Base-by-base conservation (phyloP, 2,888 invertebrate genomes). In the Macrosoma leucophasiata region DNA sequence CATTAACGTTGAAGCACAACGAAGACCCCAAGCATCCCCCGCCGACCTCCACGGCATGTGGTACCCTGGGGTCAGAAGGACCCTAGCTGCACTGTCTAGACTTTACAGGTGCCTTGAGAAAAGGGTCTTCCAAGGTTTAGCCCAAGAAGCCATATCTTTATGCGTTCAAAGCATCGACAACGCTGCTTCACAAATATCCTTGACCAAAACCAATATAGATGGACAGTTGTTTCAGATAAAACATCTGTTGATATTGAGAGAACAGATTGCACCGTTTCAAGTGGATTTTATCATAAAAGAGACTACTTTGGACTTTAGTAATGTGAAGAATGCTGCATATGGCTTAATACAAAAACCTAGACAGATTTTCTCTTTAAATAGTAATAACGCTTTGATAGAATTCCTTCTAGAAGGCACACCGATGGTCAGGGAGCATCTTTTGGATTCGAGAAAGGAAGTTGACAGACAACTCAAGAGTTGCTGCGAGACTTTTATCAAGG, bases 1-100 rank as follows among this genome's bases (percentile, higher is more conserved):
- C 48, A 87, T 90, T 23, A 88, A 84, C 36, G 82, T 62, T 13
- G 82, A 77, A 40, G 68, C 73, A 0, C 73, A 72, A 20, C 41
- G 73, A 1, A 29, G 76, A 38, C 53, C 81, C 8, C 70, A 61
- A 5, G 91, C 91, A 61, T 95, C 95, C 0, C 95, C 97, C 0
- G 96, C 98, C 0, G 98, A 99, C 84, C 85, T 98, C 17, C 98
- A 98, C 75, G 99, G 98, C 13, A 97, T 99, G 97, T 99, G 99
- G 99, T 99, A 98, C 75, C 99, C 99, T 0, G 97, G 96, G 0
- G 97, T 99, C 0, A 87, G 98, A 10, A 86, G 99, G 24, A 97
- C 98, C 0, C 76, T 99, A 10, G 95, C 98, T 11, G 98, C 97
- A 43, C 84, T 99, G 3, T 98, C 98, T 0, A 91, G 98, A 40